A percentile compares a stretch with the other conserved stretches of the same genome.
These are phyloP conservation scores for Upupa epops DNA, from an alignment of 2,113 vertebrate genomes.

Conservation along the genomic window DNA sequence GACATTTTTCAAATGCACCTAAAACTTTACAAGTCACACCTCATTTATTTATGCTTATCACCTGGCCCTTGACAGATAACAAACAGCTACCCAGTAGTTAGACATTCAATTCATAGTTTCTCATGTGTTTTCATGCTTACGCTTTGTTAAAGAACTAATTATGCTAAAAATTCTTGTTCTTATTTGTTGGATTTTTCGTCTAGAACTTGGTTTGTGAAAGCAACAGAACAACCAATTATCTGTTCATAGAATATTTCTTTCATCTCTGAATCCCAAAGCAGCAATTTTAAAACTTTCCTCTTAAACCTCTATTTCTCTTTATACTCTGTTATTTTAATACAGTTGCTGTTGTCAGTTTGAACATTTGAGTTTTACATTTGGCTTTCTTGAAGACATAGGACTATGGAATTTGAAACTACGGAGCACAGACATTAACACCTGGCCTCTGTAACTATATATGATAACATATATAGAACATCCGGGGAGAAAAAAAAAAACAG, in stretches of 20 bases:
- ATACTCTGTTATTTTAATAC: background rate
- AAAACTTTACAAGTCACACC: background rate
- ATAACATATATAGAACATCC: background rate
- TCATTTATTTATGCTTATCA: background rate
- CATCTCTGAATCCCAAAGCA: background rate
- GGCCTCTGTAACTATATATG: background rate
- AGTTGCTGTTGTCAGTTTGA: background rate
- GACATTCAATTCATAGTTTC: background rate
- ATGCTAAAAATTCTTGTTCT: background rate
- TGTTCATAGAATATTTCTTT: background rate
- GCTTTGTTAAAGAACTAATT: background rate
- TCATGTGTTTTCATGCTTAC: background rate
- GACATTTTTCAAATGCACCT: background rate
- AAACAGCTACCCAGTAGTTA: background rate
- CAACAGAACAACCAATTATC: background rate
- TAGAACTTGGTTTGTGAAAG: background rate
- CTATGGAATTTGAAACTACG: background rate
- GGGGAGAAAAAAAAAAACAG: background rate
- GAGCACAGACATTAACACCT: background rate
- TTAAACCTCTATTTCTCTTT: background rate
- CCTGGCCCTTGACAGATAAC: background rate
- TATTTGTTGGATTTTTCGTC: background rate
- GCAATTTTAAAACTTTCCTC: background rate
- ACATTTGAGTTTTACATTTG: background rate
- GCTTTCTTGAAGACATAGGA: background rate